A percentile compares a stretch with the other conserved stretches of the same genome.
These are phyloP conservation scores for Asteroscopus sphinx DNA, from an alignment of 2,888 invertebrate species.

Conservation along the genomic window DNA sequence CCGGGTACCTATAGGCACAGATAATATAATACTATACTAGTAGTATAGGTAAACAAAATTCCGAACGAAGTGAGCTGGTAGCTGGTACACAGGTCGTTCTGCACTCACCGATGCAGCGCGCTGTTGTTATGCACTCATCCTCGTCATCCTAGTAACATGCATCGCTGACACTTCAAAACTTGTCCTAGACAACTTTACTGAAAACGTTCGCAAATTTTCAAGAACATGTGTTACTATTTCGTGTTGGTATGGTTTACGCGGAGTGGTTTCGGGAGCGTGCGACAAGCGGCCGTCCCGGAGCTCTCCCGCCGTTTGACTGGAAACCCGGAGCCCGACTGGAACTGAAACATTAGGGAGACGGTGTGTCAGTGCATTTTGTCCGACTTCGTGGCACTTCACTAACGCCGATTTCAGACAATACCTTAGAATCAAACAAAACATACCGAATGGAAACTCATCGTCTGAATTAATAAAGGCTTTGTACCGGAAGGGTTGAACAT, in stretches of 20 bases:
- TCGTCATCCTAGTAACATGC: conserved; percentile 37
- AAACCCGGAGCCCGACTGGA: conserved; percentile 59
- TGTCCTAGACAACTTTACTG: conserved; percentile 29
- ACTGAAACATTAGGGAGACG: conserved; percentile 68
- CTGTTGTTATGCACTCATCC: conserved; percentile 59
- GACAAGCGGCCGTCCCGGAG: conserved; percentile 66
- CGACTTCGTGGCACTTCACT: conserved; percentile 52
- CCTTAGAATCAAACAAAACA: conserved; percentile 49
- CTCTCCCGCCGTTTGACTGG: conserved; percentile 73
- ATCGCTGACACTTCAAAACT: conserved; percentile 44
- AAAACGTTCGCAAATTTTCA: conserved; percentile 14
- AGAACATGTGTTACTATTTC: conserved; percentile 30
- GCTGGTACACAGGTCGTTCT: conserved; percentile 56
- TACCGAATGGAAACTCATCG: conserved; percentile 25
- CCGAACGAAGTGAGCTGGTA: conserved; percentile 38
- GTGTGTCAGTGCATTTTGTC: conserved; percentile 65
- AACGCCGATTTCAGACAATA: conserved; percentile 49
- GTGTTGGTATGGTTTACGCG: conserved; percentile 46
- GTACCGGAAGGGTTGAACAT: conserved; percentile 26
- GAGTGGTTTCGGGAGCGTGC: conserved; percentile 36
- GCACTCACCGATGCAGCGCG: conserved; percentile 68
- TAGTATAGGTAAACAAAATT: conserved; percentile 49
- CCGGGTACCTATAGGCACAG: too few relatives aligned
- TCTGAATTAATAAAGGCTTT: conserved; percentile 30
- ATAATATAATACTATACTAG: too few relatives aligned